Base-by-base conservation (phyloP, 1,140 invertebrate genomes). In the Papilio polyxenes region DNA sequence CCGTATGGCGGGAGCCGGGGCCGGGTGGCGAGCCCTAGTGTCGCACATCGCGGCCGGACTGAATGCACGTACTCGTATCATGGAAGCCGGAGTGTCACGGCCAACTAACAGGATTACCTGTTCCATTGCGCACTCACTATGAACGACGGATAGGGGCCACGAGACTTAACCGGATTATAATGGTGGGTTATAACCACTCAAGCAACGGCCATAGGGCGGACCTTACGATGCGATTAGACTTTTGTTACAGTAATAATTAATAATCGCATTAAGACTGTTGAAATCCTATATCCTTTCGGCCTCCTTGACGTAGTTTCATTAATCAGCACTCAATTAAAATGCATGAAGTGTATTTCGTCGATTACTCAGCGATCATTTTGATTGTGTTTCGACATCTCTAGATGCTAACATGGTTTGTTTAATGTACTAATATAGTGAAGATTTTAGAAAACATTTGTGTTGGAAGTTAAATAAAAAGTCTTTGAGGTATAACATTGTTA, bases 41-140 rank as follows among this genome's bases (percentile, higher is more conserved):
- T 92, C 92, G 88, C 90, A 91, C 92, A 93, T 93, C 83, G 89
- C 88, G 87, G 83, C 83, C 87, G 88, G 89, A 86, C 84, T 82
- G 82, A 86, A 88, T 89, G 88, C 89, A 85, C 85, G 87, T 89
- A 89, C 89, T 87, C 85, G 86, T 89, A 84, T 83, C 81, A 86
- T 85, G 90, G 89, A 92, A 92, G 89, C 91, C 92, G 89, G 89
- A 91, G 88, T 92, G 93, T 94, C 92, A 93, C 90, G 93, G 93
- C 89, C 93, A 93, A 87, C 92, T 94, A 94, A 94, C 93, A 92
- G 93, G 93, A 94, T 94, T 94, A 93, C 92, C 90, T 90, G 91
- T 89, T 92, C 93, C 87, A 93, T 89, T 93, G 89, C 90, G 91
- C 91, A 91, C 87, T 88, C 90, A 90, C 87, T 90, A 84, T 89